Evolutionary conservation across 37 sponge, comb jelly and placozoan species (phyloP).

Genomic region (Chondrosia reniformis): DNA sequence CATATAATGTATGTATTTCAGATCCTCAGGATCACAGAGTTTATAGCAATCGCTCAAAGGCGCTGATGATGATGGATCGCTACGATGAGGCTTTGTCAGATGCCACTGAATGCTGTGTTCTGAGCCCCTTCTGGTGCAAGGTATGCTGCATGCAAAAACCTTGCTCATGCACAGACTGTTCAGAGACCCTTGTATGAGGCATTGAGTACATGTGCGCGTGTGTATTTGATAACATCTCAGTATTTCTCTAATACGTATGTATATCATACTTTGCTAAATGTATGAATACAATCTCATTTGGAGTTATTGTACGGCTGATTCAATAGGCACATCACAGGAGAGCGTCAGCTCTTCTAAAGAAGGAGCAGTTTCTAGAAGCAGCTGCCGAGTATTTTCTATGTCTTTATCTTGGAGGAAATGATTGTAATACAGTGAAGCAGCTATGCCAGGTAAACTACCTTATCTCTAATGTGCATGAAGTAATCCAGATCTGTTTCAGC

Average conservation of each 20-base stretch:
- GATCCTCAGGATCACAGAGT: slow-evolving; percentile 67
- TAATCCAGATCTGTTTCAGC: too few species aligned
- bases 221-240: too few species aligned
- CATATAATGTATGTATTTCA: not conserved
- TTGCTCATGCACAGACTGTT: not conserved
- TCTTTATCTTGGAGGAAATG: slow-evolving; percentile 40
- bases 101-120: slow-evolving; percentile 41
- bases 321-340: slow-evolving; percentile 55
- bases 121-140: slow-evolving; percentile 73
- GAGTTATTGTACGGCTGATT: too few species aligned
- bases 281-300: too few species aligned
- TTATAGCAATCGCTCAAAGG: slow-evolving; percentile 59
- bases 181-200: too few species aligned
- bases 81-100: slow-evolving; percentile 52
- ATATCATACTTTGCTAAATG: too few species aligned
- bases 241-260: too few species aligned
- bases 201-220: too few species aligned
- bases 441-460: slow-evolving; percentile 6
- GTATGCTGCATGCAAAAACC: slow-evolving; percentile 30
- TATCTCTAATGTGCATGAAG: too few species aligned
- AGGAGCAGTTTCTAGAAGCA: slow-evolving; percentile 33
- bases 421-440: slow-evolving; percentile 14
- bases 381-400: slow-evolving; percentile 55
- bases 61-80: slow-evolving; percentile 43
- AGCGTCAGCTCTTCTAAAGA: slow-evolving; percentile 37